Base-by-base conservation (phyloP, 2,888 invertebrate genomes). In the Drosophila monieri region DNA sequence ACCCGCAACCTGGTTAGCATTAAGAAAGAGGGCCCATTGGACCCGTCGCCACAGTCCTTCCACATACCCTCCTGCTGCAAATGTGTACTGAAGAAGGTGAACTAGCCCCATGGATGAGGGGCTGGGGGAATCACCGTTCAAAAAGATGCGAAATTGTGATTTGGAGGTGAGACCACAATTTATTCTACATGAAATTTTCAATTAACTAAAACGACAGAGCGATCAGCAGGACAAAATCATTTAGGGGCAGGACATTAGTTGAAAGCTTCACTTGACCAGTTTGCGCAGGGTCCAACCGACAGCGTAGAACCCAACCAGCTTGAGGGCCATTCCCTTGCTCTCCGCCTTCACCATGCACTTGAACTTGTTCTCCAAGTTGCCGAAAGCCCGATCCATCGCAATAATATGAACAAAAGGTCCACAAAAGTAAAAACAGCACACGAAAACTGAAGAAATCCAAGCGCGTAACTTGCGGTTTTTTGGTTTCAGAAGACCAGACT, bases 31-130 rank as follows among this genome's bases (percentile, higher is more conserved):
- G 88, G 86, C 0, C 83, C 91, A 6, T 85, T 93, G 1, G 79
- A 77, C 56, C 77, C 90, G 10, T 91, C 92, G 15, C 79, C 66
- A 30, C 94, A 93, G 60, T 88, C 91, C 9, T 94, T 96, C 70
- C 92, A 92, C 78, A 91, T 96, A 54, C 96, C 96, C 1, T 95
- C 95, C 21, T 96, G 96, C 79, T 96, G 96, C 88, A 94, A 95
- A 53, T 96, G 96, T 81, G 92, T 93, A 25, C 57, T 81, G 48
- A 67, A 48, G n/a, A 0, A 14, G 3, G 89, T 6, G 3, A 23
- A 23, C 21, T 47, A 44, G 30, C 5, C 25, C 93, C 44, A 73
- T 12, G 69, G 62, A 62, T 43, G 14, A 12, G 41, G 23, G 1
- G 10, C 9, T n/a, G 12, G 9, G 8, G 27, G 12, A 10, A 32